phyloP scores from a whole-genome alignment of 2,888 invertebrate species.

The Desoria tigrina region DNA sequence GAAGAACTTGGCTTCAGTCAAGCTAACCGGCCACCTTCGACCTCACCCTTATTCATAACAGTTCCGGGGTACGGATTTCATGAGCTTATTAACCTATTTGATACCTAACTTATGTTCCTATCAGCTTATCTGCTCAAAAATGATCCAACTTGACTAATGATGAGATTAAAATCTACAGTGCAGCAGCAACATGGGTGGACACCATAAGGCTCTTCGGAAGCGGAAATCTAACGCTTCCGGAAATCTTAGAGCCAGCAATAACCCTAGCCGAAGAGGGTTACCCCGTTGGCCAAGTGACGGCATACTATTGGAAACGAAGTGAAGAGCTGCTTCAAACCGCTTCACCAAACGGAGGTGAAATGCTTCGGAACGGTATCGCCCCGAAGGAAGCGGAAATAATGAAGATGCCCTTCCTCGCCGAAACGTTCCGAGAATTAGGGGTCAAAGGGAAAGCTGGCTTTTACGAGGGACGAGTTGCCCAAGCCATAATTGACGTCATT shows the following conservation, averaged over 20 bases:
- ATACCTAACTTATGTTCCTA: no score
- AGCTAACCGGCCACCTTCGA: constrained; percentile 40
- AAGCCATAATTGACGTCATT: constrained; percentile 47
- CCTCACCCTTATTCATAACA: constrained; percentile 44
- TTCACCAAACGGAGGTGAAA: constrained; percentile 54
- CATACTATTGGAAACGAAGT: constrained; percentile 33
- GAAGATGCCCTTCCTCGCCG: constrained; percentile 49
- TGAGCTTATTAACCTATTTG: no score
- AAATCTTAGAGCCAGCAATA: constrained; percentile 45
- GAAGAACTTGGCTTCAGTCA: constrained; percentile 44
- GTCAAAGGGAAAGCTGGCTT: constrained; percentile 41
- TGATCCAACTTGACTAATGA: no score
- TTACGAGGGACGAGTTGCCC: constrained; percentile 47
- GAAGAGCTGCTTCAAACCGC: constrained; percentile 43
- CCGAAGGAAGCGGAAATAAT: constrained; percentile 57
- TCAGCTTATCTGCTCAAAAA: no score
- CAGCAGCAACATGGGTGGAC: constrained; percentile 49
- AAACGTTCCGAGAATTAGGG: constrained; percentile 46
- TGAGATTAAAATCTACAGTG: constrained; percentile 27
- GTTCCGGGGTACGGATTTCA: constrained; percentile 48
- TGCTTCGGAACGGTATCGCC: constrained; percentile 56
- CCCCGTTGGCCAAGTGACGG: constrained; percentile 40
- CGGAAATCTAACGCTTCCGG: constrained; percentile 31
- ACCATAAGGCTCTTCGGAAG: constrained; percentile 45
- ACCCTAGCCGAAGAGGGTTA: constrained; percentile 43